Conservation (phyloP, 2,797 vertebrate species). For the Lerista edwardsae region DNA sequence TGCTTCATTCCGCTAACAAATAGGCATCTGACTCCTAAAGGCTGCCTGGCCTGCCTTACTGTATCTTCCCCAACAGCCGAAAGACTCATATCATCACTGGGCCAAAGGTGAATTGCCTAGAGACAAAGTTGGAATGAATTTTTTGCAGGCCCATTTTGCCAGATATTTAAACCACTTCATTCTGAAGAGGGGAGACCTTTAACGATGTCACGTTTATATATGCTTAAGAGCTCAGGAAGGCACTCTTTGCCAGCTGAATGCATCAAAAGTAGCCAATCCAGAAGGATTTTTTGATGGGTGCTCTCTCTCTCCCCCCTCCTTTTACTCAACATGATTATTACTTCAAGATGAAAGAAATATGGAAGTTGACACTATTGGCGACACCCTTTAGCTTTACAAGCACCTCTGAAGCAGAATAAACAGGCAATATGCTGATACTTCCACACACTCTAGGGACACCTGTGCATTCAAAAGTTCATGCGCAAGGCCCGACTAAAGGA, state of each 20-base stretch:
- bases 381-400: neutral
- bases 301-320: conserved; percentile 2
- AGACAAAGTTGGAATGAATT: conserved; percentile 95
- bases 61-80: conserved; percentile 75
- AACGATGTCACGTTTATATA: conserved; percentile 90
- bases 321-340: conserved; percentile 42
- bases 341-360: neutral
- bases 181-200: conserved; percentile 89
- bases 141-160: conserved; percentile 91
- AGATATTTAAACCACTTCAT: conserved; percentile 93
- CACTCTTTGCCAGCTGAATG: conserved; percentile 32
- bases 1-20: conserved; percentile 92
- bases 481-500: fast-evolving
- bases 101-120: conserved; percentile 95
- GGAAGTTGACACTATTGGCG: neutral
- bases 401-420: neutral
- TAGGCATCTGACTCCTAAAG: conserved; percentile 79
- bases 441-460: neutral
- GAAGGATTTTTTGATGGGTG: conserved; percentile 3
- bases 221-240: conserved; percentile 79
- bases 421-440: neutral
- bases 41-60: conserved; percentile 75
- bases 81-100: conserved; percentile 92
- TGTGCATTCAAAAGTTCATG: neutral
- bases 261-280: conserved; percentile 46